Base-by-base conservation (phyloP, 2,888 invertebrate genomes). In the Toxonevra muliebris region DNA sequence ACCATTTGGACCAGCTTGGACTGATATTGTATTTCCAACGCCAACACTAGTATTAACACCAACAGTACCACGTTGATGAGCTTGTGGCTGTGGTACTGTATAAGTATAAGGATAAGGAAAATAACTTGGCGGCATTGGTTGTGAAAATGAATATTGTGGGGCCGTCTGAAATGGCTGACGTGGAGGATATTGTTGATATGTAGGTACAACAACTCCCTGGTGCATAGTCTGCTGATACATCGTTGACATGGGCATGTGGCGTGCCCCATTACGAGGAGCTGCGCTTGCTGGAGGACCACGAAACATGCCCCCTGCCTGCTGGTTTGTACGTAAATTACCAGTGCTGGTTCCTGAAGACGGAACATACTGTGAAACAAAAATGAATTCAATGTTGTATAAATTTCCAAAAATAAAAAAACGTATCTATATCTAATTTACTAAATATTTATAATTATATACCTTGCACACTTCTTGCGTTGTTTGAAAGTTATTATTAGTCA, bases 151-250 rank as follows among this genome's bases (percentile, higher is more conserved):
- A 70, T 77, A 70, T 66, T 80, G 78, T 48, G 75, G 80, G 48
- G 75, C 80, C n/a, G 73, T 42, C 65, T 77, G 76, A 69, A 77
- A 82, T 9, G 80, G 66, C 53, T 81, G 83, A 19, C 84, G 77
- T 17, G 79, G 77, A 13, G 72, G 69, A 71, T 75, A 81, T 62
- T 78, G 75, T 54, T 78, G 75, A 69, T 75, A 82, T 75, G 76
- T 79, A 62, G 76, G 81, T 66, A 79, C 75, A 55, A 79, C 80
- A 70, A 80, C 82, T 69, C 75, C 81, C 75, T 75, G 80, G 68
- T 80, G 81, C 57, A 82, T 73, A 50, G 75, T 69, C 67, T 76
- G 78, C 69, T 75, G 79, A 77, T 75, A 84, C 80, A 79, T 83
- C 70, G 78, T 66, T 66, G 74, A 76, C 68, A 82, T 76, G 48